Conservation (phyloP, 2,888 invertebrate species). For the Drosophila neutralis region DNA sequence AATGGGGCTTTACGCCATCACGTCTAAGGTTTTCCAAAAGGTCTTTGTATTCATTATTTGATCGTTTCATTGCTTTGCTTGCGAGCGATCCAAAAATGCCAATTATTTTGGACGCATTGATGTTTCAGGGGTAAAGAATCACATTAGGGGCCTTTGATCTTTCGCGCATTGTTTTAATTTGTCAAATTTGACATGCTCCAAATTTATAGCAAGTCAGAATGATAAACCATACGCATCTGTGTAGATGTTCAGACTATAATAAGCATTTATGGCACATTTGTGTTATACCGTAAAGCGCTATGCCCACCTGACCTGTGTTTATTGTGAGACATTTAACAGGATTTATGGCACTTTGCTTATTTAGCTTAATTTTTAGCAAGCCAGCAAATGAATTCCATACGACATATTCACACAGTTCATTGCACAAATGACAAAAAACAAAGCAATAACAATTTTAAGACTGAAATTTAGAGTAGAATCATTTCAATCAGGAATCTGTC, state of each 20-base stretch:
- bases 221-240: background rate
- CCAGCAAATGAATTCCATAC: background rate
- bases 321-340: background rate
- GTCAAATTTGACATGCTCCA: constrained; percentile 4
- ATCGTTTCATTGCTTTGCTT: constrained; percentile 54
- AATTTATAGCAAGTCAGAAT: constrained; percentile 7
- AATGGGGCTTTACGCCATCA: constrained; percentile 38
- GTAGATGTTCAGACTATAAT: background rate
- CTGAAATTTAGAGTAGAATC: background rate
- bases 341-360: background rate
- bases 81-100: constrained; percentile 58
- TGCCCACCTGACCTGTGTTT: background rate
- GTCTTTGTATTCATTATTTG: constrained; percentile 48
- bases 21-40: constrained; percentile 46
- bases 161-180: constrained; percentile 12
- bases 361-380: background rate
- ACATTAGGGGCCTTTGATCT: constrained; percentile 66
- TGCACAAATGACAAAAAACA: background rate
- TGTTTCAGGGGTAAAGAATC: constrained; percentile 51
- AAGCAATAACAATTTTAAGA: background rate
- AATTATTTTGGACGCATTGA: constrained; percentile 56
- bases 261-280: background rate
- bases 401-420: background rate
- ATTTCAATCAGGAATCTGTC: background rate
- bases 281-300: background rate